Conservation (phyloP, 2,113 vertebrate species). For the Phylloscopus whistleri region DNA sequence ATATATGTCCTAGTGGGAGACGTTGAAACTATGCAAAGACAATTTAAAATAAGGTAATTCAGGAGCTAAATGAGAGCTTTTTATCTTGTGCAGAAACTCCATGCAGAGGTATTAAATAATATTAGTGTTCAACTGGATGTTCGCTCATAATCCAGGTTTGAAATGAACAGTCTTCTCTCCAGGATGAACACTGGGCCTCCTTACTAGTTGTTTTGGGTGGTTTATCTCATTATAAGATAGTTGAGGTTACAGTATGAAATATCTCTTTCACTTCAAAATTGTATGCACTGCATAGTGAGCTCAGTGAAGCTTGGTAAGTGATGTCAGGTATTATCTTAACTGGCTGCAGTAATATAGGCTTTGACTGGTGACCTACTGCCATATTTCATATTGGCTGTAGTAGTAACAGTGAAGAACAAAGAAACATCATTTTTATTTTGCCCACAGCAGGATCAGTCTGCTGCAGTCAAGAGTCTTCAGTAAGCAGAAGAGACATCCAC, state of each 20-base stretch:
- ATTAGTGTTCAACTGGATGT: neutral
- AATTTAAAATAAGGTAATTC: neutral
- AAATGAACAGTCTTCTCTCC: neutral
- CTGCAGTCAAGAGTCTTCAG: neutral
- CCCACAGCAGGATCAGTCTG: neutral
- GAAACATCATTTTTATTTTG: neutral
- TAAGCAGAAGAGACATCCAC: neutral
- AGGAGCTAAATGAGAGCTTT: neutral
- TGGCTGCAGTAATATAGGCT: neutral
- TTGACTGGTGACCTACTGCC: neutral
- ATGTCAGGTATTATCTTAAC: neutral
- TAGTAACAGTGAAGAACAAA: neutral
- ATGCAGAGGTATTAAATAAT: neutral
- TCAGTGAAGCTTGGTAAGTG: neutral
- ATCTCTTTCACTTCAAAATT: neutral
- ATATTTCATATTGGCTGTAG: neutral
- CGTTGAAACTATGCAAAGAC: neutral
- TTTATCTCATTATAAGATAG: neutral
- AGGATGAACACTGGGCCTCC: neutral
- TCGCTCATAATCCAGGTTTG: neutral
- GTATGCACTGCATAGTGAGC: neutral
- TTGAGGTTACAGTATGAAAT: neutral
- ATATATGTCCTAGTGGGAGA: neutral
- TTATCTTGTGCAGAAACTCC: neutral
- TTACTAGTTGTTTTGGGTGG: neutral